These are phyloP conservation scores for Chaetophractus vellerosus DNA, from an alignment of 2,797 vertebrate species.

Conservation along the genomic window DNA sequence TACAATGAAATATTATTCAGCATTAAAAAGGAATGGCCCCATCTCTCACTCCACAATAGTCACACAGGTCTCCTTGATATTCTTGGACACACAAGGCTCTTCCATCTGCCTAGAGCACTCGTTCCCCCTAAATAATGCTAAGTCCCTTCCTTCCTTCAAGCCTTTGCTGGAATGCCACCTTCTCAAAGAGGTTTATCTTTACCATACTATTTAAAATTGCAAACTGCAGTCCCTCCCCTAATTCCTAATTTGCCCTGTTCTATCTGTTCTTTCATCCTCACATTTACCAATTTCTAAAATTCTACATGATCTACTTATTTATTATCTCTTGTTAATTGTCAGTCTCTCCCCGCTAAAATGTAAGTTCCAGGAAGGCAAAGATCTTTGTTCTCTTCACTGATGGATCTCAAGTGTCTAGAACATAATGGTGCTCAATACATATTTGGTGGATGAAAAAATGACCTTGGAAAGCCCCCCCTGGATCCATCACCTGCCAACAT, in stretches of 20 bases:
- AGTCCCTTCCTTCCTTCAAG: not conserved
- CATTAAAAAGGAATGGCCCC: not conserved
- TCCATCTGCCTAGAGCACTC: not conserved
- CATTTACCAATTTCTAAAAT: slow-evolving; percentile 19
- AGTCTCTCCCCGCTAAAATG: not conserved
- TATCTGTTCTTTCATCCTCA: not conserved
- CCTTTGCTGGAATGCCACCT: not conserved
- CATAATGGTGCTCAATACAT: not conserved
- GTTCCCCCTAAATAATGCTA: not conserved
- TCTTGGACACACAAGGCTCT: not conserved
- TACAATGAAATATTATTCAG: not conserved
- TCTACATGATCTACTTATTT: not conserved
- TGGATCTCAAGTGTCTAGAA: not conserved
- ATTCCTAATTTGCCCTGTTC: not conserved
- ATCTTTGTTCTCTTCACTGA: not conserved
- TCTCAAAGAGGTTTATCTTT: not conserved
- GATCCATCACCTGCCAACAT: not conserved
- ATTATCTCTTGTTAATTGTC: not conserved
- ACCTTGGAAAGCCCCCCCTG: not conserved
- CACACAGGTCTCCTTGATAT: not conserved
- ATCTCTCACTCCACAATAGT: not conserved
- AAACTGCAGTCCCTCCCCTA: not conserved
- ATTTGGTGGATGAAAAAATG: not conserved
- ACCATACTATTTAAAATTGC: not conserved
- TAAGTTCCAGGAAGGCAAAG: not conserved